Evolutionary conservation across 2,113 vertebrate genomes (phyloP).

Genomic region (Megaleporinus macrocephalus): DNA sequence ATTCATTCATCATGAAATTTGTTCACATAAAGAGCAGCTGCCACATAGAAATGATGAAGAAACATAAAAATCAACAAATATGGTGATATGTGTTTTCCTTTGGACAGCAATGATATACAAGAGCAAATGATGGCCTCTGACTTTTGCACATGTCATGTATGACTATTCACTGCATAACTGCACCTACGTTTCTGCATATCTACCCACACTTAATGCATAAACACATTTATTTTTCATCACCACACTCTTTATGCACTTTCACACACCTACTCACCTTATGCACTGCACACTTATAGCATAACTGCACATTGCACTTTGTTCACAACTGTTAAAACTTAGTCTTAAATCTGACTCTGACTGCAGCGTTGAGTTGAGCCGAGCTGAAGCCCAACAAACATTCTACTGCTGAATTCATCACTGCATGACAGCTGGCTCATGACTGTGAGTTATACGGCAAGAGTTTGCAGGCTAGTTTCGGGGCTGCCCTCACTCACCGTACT

Average conservation of each 20-base stretch:
- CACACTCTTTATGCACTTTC: background rate
- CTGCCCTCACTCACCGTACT: slow-evolving; percentile 65
- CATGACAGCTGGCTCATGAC: background rate
- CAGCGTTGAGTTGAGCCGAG: no score
- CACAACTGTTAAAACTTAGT: no score
- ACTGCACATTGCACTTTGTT: background rate
- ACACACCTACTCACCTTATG: background rate
- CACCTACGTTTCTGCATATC: background rate
- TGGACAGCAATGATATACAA: no score
- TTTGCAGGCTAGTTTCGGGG: background rate
- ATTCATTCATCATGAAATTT: no score
- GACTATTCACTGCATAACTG: background rate
- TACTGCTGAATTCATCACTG: background rate
- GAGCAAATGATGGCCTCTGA: no score
- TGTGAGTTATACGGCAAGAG: background rate
- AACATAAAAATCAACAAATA: no score
- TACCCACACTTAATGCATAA: background rate
- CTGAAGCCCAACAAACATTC: no score
- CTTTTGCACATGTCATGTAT: background rate
- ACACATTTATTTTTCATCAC: background rate
- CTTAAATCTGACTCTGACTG: no score
- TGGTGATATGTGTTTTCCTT: no score
- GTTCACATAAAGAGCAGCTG: no score
- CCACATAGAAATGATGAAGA: no score
- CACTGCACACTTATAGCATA: background rate